Evolutionary conservation across 2,113 vertebrate species (phyloP), one percentile per base, ranked within the genome.

Genomic region (Asarcornis scutulata): DNA sequence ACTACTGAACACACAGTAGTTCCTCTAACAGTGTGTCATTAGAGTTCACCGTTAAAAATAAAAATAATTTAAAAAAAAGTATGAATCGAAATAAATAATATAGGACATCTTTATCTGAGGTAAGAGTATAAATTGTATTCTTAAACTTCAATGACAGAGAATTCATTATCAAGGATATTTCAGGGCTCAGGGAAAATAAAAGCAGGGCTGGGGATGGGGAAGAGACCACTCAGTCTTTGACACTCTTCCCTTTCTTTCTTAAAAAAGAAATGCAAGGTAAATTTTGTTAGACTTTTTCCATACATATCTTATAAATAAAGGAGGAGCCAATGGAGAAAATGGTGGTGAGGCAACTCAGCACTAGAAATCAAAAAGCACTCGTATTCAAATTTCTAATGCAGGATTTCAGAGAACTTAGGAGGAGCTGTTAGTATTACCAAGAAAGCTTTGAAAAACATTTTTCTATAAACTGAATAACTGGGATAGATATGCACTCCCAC

Each of bases 1-100:
- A 79, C 74, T 91, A 34, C 81, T 79, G 69, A 94, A 82, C 81
- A 95, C 77, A 94, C 83, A 95, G 92, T 92, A 84, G 71, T 76
- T 92, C 59, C 74, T 96, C 86, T 93, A 92, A 89, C 32, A 29
- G 1, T 60, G 55, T 72, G 48, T 83, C 88, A 72, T 90, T 90
- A 94, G n/a, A 79, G 12, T 23, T 50, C 50, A 74, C 34, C 72
- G 34, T 59, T 21, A 69, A 68, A 55, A 21, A 88, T 83, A 53
- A 62, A 48, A 48, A 22, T 21, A 48, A 48, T 48, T 21, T 48
- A 22, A 48, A 36, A 40, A 13, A 46, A 56, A 36, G 31, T 81
- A 27, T 27, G 38, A 91, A 72, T 69, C 6, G 18, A 90, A 95
- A 91, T 89, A 75, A 76, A 59, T 64, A 77, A 67, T 79, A 74